Evolutionary conservation across 2,113 vertebrate species (phyloP), one percentile per base, ranked within the genome.

Genomic region (Sarotherodon lohbergeri): DNA sequence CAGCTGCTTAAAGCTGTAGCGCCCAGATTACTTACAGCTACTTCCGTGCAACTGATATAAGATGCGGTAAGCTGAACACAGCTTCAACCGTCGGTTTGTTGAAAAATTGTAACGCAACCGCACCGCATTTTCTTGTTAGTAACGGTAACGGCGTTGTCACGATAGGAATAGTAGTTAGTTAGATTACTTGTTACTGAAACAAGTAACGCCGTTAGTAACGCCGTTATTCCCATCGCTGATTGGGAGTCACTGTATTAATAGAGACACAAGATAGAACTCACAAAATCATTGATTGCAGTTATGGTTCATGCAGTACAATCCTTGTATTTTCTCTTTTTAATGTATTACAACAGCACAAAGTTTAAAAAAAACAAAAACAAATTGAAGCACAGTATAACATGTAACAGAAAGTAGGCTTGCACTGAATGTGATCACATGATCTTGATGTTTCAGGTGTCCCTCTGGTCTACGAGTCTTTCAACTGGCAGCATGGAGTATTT

Each of bases 401-500:
- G 36, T 41, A 4, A 16, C n/a, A 59, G 54, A 57, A 41, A 59
- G 46, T 34, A 79, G 48, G 4, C 8, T 9, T 80, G 17, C 19
- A 50, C 7, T 79, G 61, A 88, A 46, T 9, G 14, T 48, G 59
- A 81, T 39, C 29, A 27, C 11, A 27, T 48, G 66, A 81, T 43
- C 24, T 61, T 87, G 13, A 13, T 80, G 22, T 84, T 86, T 41
- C 89, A 99, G 99, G 99, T 84, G 97, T 99, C 36, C 99, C 99
- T 87, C 95, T 99, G 1, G 98, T 99, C 17, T 99, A 99, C 0
- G 98, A 99, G 93, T 97, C 98, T 1, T 97, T 99, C 91, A 97
- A 92, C 96, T 99, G 99, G 99, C 96, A 98, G 84, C 98, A 99
- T 1, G 99, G 98, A 2, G 98, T 99, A 39, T 99, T 99, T 89